Conservation (phyloP, 2,888 invertebrate genomes). For the Anthophora plumipes region DNA sequence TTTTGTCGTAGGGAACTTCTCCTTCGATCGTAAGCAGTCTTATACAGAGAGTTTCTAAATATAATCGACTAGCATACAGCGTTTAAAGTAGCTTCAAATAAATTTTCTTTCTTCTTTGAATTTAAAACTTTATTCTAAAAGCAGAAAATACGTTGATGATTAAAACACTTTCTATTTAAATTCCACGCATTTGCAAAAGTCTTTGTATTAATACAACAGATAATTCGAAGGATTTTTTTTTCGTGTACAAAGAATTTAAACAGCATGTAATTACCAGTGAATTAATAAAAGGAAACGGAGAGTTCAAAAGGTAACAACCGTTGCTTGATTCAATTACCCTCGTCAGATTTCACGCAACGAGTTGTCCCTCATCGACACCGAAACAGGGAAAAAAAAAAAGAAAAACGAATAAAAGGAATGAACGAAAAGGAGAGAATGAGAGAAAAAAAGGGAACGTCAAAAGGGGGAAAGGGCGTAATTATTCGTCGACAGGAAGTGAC, state of each 20-base stretch:
- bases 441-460: not conserved
- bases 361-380: slow-evolving; percentile 15
- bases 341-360: slow-evolving; percentile 30
- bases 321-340: slow-evolving; percentile 28
- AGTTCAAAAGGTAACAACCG: slow-evolving; percentile 10
- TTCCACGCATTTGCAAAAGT: not conserved
- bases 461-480: slow-evolving; percentile 39
- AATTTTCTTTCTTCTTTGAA: not conserved
- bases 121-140: no score
- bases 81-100: not conserved
- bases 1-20: slow-evolving; percentile 4
- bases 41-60: not conserved
- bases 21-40: not conserved
- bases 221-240: no score
- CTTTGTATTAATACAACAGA: no score
- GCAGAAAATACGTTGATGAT: no score
- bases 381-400: not conserved
- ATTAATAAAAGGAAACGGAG: not conserved
- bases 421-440: not conserved
- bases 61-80: not conserved
- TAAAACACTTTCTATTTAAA: not conserved
- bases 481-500: slow-evolving; percentile 56
- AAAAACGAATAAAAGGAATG: not conserved
- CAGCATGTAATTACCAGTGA: no score
- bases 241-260: not conserved